These are phyloP conservation scores for Hipposideros armiger DNA, from an alignment of 2,113 vertebrate species.

Conservation along the genomic window DNA sequence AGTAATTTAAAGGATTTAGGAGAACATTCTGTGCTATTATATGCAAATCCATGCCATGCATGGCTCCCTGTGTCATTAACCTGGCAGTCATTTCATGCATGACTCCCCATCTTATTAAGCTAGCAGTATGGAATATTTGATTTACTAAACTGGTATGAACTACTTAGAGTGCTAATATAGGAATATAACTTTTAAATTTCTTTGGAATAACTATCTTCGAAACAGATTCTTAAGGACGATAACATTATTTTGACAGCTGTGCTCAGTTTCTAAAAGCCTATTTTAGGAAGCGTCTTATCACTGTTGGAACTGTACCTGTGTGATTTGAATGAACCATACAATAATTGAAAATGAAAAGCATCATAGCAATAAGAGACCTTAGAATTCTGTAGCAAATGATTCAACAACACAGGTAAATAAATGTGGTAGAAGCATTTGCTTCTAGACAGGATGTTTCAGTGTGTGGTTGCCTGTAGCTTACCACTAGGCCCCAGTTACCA, in stretches of 20 bases:
- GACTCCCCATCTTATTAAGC: conserved; percentile 91
- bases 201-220: conserved; percentile 85
- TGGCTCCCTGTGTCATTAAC: conserved; percentile 90
- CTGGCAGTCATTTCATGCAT: conserved; percentile 91
- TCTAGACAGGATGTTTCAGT: conserved; percentile 65
- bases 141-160: conserved; percentile 89
- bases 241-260: conserved; percentile 88
- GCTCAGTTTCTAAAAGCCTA: conserved; percentile 83
- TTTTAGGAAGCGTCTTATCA: conserved; percentile 84
- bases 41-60: conserved; percentile 89
- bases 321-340: conserved; percentile 84
- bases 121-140: conserved; percentile 92
- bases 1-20: conserved; percentile 92
- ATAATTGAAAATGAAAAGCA: conserved; percentile 84
- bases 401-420: conserved; percentile 57
- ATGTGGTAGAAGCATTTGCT: conserved; percentile 54
- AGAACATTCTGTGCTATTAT: conserved; percentile 88
- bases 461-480: conserved; percentile 64
- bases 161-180: conserved; percentile 87
- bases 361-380: conserved; percentile 79
- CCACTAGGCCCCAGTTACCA: conserved; percentile 71
- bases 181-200: conserved; percentile 88
- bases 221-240: conserved; percentile 85
- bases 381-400: conserved; percentile 68
- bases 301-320: conserved; percentile 85